phyloP scores from a whole-genome alignment of 2,888 invertebrate species.

The Drosophila parthenogenetica region DNA sequence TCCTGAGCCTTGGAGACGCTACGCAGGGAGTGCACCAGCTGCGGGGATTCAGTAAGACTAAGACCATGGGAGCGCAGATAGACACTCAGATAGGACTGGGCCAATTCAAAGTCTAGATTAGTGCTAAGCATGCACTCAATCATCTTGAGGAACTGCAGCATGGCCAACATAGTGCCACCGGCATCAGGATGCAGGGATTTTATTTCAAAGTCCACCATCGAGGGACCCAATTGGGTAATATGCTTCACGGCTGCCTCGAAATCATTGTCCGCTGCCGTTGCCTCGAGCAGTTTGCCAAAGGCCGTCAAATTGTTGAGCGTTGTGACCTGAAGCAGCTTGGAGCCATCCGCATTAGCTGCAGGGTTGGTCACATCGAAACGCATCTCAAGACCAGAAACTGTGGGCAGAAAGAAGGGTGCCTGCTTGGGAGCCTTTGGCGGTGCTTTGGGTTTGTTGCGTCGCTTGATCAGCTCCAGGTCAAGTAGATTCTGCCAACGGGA shows the following conservation, averaged over 20 bases:
- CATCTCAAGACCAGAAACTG: constrained; percentile 92
- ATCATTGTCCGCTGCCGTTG: constrained; percentile 83
- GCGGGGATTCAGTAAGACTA: constrained; percentile 86
- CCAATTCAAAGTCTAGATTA: constrained; percentile 94
- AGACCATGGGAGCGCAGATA: constrained; percentile 93
- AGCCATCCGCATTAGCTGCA: constrained; percentile 80
- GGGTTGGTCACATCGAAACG: constrained; percentile 90
- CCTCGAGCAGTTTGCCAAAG: constrained; percentile 89
- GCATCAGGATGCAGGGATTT: constrained; percentile 91
- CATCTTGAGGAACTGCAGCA: constrained; percentile 92
- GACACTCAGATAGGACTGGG: constrained; percentile 94
- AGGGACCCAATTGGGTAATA: constrained; percentile 89
- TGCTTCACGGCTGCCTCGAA: constrained; percentile 87
- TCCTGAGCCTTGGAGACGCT: constrained; percentile 87
- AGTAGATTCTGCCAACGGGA: constrained; percentile 97
- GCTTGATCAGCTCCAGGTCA: constrained; percentile 93
- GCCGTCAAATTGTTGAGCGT: constrained; percentile 88
- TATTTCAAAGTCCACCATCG: constrained; percentile 94
- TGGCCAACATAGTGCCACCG: constrained; percentile 89
- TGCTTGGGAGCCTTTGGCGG: constrained; percentile 92
- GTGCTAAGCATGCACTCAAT: constrained; percentile 89
- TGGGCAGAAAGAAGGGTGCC: constrained; percentile 98
- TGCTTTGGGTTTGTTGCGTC: constrained; percentile 95
- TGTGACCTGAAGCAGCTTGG: constrained; percentile 87
- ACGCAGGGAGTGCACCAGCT: constrained; percentile 86